These are phyloP conservation scores for Potorous gilbertii DNA, from an alignment of 2,797 vertebrate genomes.

Conservation along the genomic window DNA sequence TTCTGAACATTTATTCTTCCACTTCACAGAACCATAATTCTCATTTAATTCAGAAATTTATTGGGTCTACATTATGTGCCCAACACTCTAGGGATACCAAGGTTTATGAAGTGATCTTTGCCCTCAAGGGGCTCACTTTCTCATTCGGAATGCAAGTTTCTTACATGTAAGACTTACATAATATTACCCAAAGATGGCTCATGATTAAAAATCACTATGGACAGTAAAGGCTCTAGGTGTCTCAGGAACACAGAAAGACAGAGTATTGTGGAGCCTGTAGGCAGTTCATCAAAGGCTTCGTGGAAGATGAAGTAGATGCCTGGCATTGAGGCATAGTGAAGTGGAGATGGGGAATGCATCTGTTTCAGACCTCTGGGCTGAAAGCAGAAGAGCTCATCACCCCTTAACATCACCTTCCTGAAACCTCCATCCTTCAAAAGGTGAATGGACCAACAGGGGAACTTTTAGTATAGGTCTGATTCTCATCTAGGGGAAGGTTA, in stretches of 20 bases:
- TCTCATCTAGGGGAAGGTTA: not conserved
- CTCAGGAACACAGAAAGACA: not conserved
- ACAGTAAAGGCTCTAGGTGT: not conserved
- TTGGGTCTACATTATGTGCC: not conserved
- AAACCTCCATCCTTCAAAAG: not conserved
- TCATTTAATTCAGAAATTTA: not conserved
- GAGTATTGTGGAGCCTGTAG: not conserved
- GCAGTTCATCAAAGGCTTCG: not conserved
- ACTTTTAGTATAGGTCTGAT: not conserved
- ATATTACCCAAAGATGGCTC: not conserved
- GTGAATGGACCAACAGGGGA: not conserved
- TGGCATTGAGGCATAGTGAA: not conserved
- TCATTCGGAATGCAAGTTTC: not conserved
- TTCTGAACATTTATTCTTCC: not conserved
- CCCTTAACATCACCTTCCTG: not conserved
- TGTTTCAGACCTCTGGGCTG: not conserved
- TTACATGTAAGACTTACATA: not conserved
- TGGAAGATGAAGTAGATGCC: not conserved
- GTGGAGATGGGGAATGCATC: not conserved
- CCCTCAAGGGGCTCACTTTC: not conserved
- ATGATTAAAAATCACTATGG: not conserved
- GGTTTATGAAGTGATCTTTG: not conserved
- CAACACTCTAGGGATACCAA: not conserved
- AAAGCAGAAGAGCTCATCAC: not conserved
- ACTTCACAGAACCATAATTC: not conserved